Conservation (phyloP, 2,113 vertebrate species). For the Bujurquina vittata region DNA sequence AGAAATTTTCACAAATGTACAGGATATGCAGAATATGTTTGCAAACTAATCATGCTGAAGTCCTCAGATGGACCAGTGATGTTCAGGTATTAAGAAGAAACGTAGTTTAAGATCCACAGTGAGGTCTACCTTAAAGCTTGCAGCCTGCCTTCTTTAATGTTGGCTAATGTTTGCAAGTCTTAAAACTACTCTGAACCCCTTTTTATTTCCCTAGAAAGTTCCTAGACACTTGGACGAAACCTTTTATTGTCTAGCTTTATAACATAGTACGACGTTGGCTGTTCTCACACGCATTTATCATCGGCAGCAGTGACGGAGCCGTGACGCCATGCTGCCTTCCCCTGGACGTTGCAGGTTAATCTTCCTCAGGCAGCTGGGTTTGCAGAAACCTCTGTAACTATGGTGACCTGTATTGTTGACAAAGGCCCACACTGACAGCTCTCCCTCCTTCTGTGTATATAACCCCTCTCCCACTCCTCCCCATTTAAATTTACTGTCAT, state of each 20-base stretch:
- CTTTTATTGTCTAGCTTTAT: background rate
- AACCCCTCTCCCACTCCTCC: slow-evolving; percentile 8
- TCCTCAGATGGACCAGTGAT: background rate
- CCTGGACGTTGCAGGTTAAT: slow-evolving; percentile 13
- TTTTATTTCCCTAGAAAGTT: background rate
- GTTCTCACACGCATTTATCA: background rate
- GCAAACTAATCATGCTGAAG: background rate
- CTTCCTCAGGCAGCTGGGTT: slow-evolving; percentile 72
- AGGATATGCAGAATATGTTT: background rate
- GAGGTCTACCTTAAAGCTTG: background rate
- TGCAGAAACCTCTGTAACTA: slow-evolving; percentile 53
- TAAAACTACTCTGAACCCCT: background rate
- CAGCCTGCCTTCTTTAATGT: background rate
- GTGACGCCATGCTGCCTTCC: background rate
- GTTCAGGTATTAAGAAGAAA: background rate
- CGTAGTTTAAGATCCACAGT: background rate
- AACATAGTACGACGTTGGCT: background rate
- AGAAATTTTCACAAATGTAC: background rate
- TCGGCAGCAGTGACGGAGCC: background rate
- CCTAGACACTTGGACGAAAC: background rate
- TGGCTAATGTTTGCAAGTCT: background rate
- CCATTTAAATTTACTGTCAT: slow-evolving; percentile 38
- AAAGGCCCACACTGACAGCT: slow-evolving; percentile 59
- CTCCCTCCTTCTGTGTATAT: slow-evolving; percentile 55
- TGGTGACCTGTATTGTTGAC: slow-evolving; percentile 59